Conservation (phyloP, 2,888 invertebrate genomes). For the Eupithecia vulgata region DNA sequence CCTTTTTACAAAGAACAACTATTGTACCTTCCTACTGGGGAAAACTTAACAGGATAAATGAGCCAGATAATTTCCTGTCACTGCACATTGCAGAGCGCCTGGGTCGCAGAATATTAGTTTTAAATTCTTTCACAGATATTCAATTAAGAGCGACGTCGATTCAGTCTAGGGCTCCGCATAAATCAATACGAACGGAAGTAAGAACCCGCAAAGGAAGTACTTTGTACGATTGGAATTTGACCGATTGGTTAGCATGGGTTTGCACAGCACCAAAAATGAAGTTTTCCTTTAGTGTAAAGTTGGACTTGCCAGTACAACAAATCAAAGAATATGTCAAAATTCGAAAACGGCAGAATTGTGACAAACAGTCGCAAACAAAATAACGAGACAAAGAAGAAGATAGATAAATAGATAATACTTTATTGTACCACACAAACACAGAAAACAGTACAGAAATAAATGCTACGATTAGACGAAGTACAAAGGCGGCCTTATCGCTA, state of each 20-base stretch:
- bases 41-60: background rate
- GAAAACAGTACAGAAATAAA: too few relatives aligned
- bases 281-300: slow-evolving; percentile 15
- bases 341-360: background rate
- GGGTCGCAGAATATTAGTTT: slow-evolving; percentile 33
- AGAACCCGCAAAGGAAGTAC: slow-evolving; percentile 25
- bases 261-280: background rate
- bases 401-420: too few relatives aligned
- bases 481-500: too few relatives aligned
- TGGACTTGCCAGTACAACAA: too few relatives aligned
- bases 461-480: too few relatives aligned
- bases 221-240: slow-evolving; percentile 23
- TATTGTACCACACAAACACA: too few relatives aligned
- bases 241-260: slow-evolving; percentile 19
- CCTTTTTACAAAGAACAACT: too few relatives aligned
- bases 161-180: slow-evolving; percentile 27
- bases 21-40: too few relatives aligned
- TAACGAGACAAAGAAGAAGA: background rate
- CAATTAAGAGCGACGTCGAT: slow-evolving; percentile 35
- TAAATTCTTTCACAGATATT: slow-evolving; percentile 38
- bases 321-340: too few relatives aligned
- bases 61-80: too few relatives aligned
- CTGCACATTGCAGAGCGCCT: background rate
- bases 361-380: background rate
- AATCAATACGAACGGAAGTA: slow-evolving; percentile 34